These are phyloP conservation scores for Clarias magur DNA, from an alignment of 2,113 vertebrate genomes.

Conservation along the genomic window DNA sequence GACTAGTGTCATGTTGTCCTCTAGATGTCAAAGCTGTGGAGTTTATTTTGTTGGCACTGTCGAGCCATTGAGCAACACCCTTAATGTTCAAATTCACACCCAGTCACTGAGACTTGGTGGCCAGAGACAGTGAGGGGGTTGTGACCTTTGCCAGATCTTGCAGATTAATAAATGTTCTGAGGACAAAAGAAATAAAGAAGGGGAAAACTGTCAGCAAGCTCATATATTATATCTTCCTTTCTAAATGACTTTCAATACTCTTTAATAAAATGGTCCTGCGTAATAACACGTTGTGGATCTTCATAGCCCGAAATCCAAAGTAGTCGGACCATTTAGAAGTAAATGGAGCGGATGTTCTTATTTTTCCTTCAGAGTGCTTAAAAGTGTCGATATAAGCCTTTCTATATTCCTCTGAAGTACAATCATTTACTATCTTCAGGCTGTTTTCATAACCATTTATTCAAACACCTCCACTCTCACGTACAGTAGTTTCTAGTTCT, in stretches of 20 bases:
- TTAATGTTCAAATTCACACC: no score
- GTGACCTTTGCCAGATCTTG: no score
- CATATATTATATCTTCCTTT: not conserved
- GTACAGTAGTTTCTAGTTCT: constrained; percentile 19
- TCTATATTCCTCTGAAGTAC: constrained; percentile 1
- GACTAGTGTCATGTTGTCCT: not conserved
- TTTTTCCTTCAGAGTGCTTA: no score
- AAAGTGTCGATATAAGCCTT: not conserved
- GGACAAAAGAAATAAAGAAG: no score
- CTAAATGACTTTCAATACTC: not conserved
- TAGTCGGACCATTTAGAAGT: not conserved
- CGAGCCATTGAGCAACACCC: no score
- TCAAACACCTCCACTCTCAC: constrained; percentile 27
- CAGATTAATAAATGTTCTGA: no score
- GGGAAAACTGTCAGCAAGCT: not conserved
- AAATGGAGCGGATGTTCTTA: not conserved
- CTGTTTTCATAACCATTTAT: constrained; percentile 7
- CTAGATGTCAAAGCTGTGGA: not conserved
- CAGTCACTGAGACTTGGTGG: no score
- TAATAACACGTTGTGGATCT: not conserved
- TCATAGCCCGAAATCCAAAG: not conserved
- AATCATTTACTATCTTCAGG: constrained; percentile 27
- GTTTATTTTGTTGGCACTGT: not conserved
- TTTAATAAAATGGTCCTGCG: not conserved
- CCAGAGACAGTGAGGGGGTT: no score